Evolutionary conservation across 2,888 invertebrate species (phyloP), one percentile per base, ranked within the genome.

Genomic region (Lochmaea crataegi): DNA sequence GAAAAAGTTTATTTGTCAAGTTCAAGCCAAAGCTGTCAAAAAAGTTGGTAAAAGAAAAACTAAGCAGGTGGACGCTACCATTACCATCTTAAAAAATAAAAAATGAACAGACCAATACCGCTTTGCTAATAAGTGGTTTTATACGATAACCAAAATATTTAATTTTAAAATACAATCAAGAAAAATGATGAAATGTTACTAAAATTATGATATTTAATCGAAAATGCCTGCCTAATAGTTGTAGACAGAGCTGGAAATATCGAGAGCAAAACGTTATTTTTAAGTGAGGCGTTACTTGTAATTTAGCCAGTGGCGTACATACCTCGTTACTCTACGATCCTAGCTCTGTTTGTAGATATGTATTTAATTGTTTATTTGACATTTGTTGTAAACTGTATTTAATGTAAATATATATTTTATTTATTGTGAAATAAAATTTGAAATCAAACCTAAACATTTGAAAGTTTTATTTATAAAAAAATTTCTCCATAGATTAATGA

Each of bases 1-100:
- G 14, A 91, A 90, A 74, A 89, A 90, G 80, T 93, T 88, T 86
- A 90, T 94, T 82, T 94, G 93, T 85, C 92, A 94, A 84, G 89
- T 89, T 11, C 79, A 79, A 69, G 81, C 77, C 10, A 75, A 76
- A 72, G 71, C 75, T 60, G 80, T 81, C 26, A 81, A 81, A 67
- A 74, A 73, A 60, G 61, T 81, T 38, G 75, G 72, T 14, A 73
- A 56, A 11, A 71, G 69, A 10, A 73, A 45, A 71, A 26, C 72
- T 12, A 78, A 76, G 12, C 71, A 72, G 14, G 76, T 76, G 14
- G 72, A 77, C 22, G 79, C 79, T 26, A 74, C 71, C 6, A 65
- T 70, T 32, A 65, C 56, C 11, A 70, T 70, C 11, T 22, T 70
- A 38, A 61, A 51, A 63, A 45, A 32, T 32, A 53, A 63, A 38